Evolutionary conservation across 2,888 invertebrate genomes (phyloP).

Genomic region (Leptopilina drosophilae): DNA sequence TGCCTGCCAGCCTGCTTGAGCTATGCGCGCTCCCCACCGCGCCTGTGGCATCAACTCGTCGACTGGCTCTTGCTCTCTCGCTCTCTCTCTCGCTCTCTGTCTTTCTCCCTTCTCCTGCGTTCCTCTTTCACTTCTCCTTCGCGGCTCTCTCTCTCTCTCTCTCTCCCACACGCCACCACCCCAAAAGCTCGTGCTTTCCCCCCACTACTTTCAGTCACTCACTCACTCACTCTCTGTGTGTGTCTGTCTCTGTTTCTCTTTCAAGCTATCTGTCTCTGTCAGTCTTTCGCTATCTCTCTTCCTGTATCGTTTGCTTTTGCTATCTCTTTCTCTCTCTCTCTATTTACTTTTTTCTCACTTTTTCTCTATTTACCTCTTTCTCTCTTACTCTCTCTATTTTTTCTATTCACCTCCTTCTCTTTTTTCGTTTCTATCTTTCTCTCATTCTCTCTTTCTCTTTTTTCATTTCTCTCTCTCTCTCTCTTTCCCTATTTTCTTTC

Average conservation of each 20-base stretch:
- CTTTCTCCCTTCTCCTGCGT: conserved; percentile 6
- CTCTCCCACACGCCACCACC: background rate
- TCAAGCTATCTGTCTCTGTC: background rate
- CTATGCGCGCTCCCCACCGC: conserved; percentile 66
- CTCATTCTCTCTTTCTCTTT: no score
- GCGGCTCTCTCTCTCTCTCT: background rate
- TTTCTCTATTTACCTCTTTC: background rate
- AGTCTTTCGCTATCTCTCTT: background rate
- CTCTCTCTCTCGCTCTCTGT: background rate
- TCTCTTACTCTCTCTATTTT: background rate
- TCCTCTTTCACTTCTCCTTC: background rate
- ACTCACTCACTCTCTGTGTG: conserved; percentile 36
- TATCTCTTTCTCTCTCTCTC: background rate
- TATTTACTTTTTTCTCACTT: background rate
- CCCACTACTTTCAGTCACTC: conserved; percentile 35
- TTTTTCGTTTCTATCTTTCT: no score
- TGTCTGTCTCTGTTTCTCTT: conserved; percentile 33
- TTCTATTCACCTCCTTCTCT: background rate
- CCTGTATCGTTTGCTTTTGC: no score
- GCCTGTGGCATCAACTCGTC: conserved; percentile 44
- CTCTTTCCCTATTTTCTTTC: no score
- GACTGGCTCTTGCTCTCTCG: conserved; percentile 40
- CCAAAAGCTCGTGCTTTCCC: conserved; percentile 3
- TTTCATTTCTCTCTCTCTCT: no score
- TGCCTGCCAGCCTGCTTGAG: conserved; percentile 64